Base-by-base conservation (phyloP, 1,140 invertebrate genomes). In the Drosophila lowei region DNA sequence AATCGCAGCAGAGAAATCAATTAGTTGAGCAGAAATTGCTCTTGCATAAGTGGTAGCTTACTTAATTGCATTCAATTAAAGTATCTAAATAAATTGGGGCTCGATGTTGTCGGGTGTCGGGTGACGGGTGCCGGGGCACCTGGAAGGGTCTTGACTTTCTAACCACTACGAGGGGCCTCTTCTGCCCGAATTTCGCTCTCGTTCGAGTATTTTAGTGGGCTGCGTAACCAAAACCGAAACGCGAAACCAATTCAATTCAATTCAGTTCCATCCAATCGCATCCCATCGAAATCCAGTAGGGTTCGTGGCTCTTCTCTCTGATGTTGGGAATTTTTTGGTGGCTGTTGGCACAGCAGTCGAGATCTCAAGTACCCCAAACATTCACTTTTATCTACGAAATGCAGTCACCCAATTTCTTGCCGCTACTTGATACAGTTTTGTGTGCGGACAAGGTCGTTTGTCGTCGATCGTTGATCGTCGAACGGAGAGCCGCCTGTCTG, bases 401-500 rank as follows among this genome's bases (percentile, higher is more conserved):
- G 71, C 71, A 74, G 54, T 85, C 80, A 86, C 72, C 78, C 74
- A 88, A 83, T 88, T 86, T 86, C 71, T 77, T 81, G 60, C 63
- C 49, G 83, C 83, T 86, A 86, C 83, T 86, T 86, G 83, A 88
- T 86, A 86, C 83, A 88, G 58, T 86, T 85, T 83, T 15, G n/a
- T 61, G 41, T 25, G 23, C 44, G 47, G 62, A 73, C 81, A 86
- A 86, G 83, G 83, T 86, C 83, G 79, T 30, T 79, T 64, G 34
- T 38, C 34, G 34, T 38, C 11, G 1, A 0, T 3, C 28, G 28
- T 7, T 7, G 2, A 9, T 28, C 28, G 7, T 8, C 28, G 28
- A 28, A 8, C 28, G 28, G 52, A 73, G 59, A 68, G 72, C 77
- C 72, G 61, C 71, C 73, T 34, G 66, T 25, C 23, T 25, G 23